Evolutionary conservation across 2,113 vertebrate species (phyloP), one percentile per base, ranked within the genome.

Genomic region (Peucedramus taeniatus): DNA sequence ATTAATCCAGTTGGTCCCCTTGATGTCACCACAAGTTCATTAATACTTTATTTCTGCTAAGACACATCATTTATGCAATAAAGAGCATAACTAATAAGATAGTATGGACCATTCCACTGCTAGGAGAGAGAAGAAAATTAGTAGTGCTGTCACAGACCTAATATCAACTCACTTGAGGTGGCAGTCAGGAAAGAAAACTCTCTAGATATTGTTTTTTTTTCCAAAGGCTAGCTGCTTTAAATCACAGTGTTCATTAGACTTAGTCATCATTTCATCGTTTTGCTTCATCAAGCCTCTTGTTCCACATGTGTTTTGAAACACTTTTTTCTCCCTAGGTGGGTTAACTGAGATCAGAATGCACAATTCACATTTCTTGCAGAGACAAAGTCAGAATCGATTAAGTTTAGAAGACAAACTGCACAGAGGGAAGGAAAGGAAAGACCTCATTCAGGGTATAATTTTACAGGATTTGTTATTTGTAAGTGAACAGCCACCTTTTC

Each of bases 281-380:
- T 90, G 57, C n/a, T 88, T 93, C 75, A 90, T 76, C 75, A 92
- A 84, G 37, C 6, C 30, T 90, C 59, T 78, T 61, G 83, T 74
- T 47, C 19, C 24, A 77, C 42, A 64, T 61, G 45, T 69, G 65
- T 89, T 91, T 93, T 90, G 84, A 90, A 88, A 49, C 53, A 30
- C 65, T 78, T 66, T 69, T 51, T 77, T 28, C 51, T 89, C 88
- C 35, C 54, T 79, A 57, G 77, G 39, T 57, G 86, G 47, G 40
- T 90, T 88, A 87, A 69, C 53, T 56, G 57, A 80, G 85, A 79
- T 89, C 61, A 88, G 89, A 96, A 95, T 70, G 35, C 30, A 44
- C 51, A 86, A 69, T 1, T 84, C 53, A 5, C 20, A 31, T 81
- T 91, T 87, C 71, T 93, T 75, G 57, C 87, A 77, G 42, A 92